A percentile compares a stretch with the other conserved stretches of the same genome.
Evolutionary conservation across 2,797 vertebrate genomes (phyloP).

Genomic region (Atherinosoma microstoma): DNA sequence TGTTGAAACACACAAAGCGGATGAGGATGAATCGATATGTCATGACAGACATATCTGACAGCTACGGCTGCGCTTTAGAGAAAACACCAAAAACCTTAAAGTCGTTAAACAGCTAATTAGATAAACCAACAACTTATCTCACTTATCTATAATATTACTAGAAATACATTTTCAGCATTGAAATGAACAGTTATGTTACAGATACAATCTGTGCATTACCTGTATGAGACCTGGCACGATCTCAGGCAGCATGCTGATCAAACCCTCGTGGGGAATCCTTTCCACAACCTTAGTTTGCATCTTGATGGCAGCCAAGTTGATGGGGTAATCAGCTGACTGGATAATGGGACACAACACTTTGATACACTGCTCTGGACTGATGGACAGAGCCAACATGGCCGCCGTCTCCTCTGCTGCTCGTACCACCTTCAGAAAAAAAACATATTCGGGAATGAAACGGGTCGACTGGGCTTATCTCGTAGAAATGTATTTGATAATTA

Average conservation of each 20-base stretch:
- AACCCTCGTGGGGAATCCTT: slow-evolving; percentile 90
- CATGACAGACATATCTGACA: too few species aligned
- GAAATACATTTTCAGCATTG: background rate
- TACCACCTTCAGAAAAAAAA: slow-evolving; percentile 85
- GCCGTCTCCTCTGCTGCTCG: slow-evolving; percentile 96
- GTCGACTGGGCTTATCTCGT: background rate
- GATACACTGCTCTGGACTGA: slow-evolving; percentile 96
- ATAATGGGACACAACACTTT: slow-evolving; percentile 98
- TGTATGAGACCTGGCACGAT: slow-evolving; percentile 96
- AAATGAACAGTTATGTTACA: background rate
- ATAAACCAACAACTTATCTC: too few species aligned
- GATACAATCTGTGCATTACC: slow-evolving; percentile 74
- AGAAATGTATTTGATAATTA: background rate
- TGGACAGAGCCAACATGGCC: slow-evolving; percentile 92
- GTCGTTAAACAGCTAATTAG: too few species aligned
- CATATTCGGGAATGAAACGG: background rate
- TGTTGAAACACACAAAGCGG: slow-evolving; percentile 58
- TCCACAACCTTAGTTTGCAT: slow-evolving; percentile 98
- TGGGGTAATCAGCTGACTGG: slow-evolving; percentile 96
- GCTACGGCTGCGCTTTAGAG: background rate
- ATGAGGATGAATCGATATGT: background rate
- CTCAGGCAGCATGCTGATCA: slow-evolving; percentile 90
- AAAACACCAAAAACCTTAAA: too few species aligned
- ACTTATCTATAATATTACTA: background rate
- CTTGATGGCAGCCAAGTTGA: slow-evolving; percentile 97